phyloP scores from a whole-genome alignment of 2,113 vertebrate genomes.

The Hemichromis elongatus region DNA sequence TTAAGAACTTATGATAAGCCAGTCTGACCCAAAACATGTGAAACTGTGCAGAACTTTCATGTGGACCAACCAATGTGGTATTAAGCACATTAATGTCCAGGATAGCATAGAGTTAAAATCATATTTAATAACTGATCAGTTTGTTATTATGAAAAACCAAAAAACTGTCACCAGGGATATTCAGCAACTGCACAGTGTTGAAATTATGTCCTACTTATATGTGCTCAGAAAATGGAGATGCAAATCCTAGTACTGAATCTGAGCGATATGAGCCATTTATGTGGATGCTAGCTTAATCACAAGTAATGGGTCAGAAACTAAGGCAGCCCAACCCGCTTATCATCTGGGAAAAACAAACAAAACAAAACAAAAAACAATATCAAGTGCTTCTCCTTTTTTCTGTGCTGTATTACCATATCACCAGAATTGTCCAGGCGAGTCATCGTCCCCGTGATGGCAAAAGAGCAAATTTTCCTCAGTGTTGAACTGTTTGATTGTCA shows the following conservation, averaged over 20 bases:
- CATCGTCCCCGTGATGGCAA: not conserved
- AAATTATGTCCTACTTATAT: not conserved
- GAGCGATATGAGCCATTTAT: constrained; percentile 7
- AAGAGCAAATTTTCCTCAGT: constrained; percentile 8
- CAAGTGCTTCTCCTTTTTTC: constrained; percentile 8
- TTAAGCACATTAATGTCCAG: constrained; percentile 3
- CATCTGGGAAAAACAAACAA: not conserved
- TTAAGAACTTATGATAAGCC: not conserved
- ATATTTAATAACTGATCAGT: not conserved
- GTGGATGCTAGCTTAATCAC: constrained; percentile 1
- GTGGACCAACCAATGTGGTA: constrained; percentile 22
- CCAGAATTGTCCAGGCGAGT: not conserved
- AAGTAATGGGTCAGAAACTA: constrained; percentile 18
- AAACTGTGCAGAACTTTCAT: constrained; percentile 15
- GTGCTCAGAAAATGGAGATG: not conserved
- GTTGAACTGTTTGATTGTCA: constrained; percentile 20
- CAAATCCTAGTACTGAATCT: not conserved
- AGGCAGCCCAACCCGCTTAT: not conserved
- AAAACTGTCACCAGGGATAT: not conserved
- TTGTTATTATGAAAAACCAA: not conserved
- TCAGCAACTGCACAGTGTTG: not conserved
- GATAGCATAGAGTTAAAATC: not conserved
- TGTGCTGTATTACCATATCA: constrained; percentile 30
- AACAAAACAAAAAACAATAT: not conserved
- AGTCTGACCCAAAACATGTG: constrained; percentile 35